Conservation (phyloP, 2,797 vertebrate genomes). For the Pangasius macronema region DNA sequence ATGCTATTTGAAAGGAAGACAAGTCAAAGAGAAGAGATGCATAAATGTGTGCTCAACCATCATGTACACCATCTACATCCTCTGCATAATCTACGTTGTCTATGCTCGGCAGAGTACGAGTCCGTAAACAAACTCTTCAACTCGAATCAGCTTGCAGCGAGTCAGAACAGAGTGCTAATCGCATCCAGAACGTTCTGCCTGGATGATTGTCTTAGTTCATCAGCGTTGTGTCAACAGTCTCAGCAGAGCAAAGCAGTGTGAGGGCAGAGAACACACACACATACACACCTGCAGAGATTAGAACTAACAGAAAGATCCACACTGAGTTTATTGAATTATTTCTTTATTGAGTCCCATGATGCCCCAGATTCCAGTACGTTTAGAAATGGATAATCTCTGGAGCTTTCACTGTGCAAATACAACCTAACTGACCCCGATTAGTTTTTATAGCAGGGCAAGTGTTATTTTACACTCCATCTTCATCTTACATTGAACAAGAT, state of each 20-base stretch:
- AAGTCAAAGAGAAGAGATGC: constrained; percentile 18
- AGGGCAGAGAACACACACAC: neutral
- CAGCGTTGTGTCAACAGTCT: neutral
- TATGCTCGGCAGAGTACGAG: neutral
- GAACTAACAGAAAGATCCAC: neutral
- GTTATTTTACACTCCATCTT: neutral
- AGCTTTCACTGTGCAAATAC: neutral
- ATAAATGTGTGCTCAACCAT: constrained; percentile 19
- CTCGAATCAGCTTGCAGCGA: neutral
- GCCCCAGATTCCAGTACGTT: neutral
- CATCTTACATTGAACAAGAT: neutral
- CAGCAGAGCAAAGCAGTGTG: neutral
- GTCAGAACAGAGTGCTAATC: constrained; percentile 4
- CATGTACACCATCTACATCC: constrained; percentile 22
- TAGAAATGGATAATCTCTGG: neutral
- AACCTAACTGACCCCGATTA: neutral
- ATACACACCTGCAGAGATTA: neutral
- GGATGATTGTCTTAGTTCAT: neutral
- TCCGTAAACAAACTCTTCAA: constrained; percentile 12
- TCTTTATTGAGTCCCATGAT: neutral
- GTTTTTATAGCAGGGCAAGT: neutral
- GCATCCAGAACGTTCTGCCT: constrained; percentile 2
- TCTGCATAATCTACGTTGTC: constrained; percentile 3
- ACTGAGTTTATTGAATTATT: neutral
- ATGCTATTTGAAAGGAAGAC: constrained; percentile 3